Base-by-base conservation (phyloP, 1,140 invertebrate species). In the Thaumetopoea pityocampa region DNA sequence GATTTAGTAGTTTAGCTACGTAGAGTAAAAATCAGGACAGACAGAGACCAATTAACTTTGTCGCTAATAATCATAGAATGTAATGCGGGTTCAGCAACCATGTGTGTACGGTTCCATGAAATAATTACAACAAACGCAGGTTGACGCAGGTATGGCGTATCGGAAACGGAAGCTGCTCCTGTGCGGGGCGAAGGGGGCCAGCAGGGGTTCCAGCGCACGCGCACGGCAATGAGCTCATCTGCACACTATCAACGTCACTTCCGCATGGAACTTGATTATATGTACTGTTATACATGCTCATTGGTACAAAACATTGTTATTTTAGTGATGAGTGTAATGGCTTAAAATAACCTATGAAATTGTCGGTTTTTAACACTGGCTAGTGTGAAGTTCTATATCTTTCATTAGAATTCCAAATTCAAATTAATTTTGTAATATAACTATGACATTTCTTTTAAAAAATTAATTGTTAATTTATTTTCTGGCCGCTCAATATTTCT, bases 91-190 rank as follows among this genome's bases (percentile, higher is more conserved):
- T 29, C 27, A 41, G 22, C 4, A 17, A 26, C 36, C 27, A 22
- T 22, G n/a, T n/a, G n/a, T n/a, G n/a, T n/a, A n/a, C n/a, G n/a
- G n/a, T n/a, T n/a, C n/a, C n/a, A n/a, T n/a, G n/a, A n/a, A n/a
- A n/a, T n/a, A n/a, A n/a, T n/a, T n/a, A n/a, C n/a, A 36, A 36
- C 26, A 34, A 8, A 22, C 19, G 9, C 49, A 54, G 36, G 52
- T 49, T 48, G 50, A 23, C 15, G 30, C 37, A 41, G 32, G 28
- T 41, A 28, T 32, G 53, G 40, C 49, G 48, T 51, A 51, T 62
- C 67, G 65, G 63, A 69, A 73, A 45, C 69, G 72, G 72, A 77
- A 66, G 62, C 67, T 65, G 59, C 61, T 67, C 65, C 67, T 54
- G 54, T 52, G 59, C 44, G 19, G 19, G 33, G 10, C 4, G 33